Conservation (phyloP, 2,888 invertebrate genomes). For the Dyspetes luteomarginatus region DNA sequence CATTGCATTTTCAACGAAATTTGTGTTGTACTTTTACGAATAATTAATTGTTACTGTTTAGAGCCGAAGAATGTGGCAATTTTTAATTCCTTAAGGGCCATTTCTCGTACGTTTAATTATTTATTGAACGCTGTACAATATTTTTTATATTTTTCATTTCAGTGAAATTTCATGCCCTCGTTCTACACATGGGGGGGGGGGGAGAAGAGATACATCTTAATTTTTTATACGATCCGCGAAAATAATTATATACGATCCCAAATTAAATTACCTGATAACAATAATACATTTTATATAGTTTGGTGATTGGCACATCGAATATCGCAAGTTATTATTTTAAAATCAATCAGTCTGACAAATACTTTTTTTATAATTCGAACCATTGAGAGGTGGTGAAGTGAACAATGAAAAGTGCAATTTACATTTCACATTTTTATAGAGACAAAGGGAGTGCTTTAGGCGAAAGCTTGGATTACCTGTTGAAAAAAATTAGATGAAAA, state of each 20-base stretch:
- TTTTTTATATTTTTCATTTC: not conserved
- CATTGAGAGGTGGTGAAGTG: conserved; percentile 21
- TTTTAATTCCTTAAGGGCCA: not conserved
- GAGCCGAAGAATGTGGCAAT: conserved; percentile 5
- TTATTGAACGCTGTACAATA: not conserved
- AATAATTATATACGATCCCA: not conserved
- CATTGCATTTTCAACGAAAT: not conserved
- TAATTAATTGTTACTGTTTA: not conserved
- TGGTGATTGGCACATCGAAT: not conserved
- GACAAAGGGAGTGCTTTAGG: not conserved
- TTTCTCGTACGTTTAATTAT: conserved; percentile 6
- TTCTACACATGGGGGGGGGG: no score
- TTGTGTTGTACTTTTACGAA: not conserved
- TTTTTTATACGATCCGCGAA: not conserved
- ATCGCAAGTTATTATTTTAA: not conserved
- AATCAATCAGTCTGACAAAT: not conserved
- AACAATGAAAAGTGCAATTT: conserved; percentile 9
- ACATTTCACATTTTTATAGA: no score
- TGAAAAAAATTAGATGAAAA: no score
- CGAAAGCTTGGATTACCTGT: not conserved
- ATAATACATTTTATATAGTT: no score
- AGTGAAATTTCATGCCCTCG: not conserved
- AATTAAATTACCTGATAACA: not conserved
- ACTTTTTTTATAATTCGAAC: not conserved
- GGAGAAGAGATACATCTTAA: not conserved